Conservation (phyloP, 2,113 vertebrate genomes). For the Tragelaphus strepsiceros region DNA sequence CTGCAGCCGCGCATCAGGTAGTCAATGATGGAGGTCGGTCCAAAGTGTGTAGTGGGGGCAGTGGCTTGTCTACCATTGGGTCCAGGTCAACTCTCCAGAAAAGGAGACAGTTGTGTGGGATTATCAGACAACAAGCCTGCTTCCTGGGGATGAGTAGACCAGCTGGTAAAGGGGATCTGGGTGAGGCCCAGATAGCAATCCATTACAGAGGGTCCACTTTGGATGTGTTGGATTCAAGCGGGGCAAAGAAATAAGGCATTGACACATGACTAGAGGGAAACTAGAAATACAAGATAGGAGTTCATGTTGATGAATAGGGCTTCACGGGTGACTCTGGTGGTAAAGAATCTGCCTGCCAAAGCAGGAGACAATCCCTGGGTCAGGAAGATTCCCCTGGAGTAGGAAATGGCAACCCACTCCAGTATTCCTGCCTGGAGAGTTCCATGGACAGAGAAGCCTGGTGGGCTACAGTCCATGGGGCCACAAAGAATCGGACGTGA, state of each 20-base stretch:
- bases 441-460: background rate
- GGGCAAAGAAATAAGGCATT: background rate
- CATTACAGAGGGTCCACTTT: background rate
- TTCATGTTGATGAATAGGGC: background rate
- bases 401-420: background rate
- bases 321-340: background rate
- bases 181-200: background rate
- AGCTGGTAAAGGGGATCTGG: background rate
- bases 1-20: background rate
- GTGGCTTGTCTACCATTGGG: background rate
- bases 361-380: background rate
- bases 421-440: background rate
- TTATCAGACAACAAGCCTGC: background rate
- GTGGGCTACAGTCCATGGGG: background rate
- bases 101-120: background rate
- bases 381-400: background rate
- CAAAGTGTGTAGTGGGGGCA: background rate
- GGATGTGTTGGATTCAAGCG: background rate
- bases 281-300: background rate
- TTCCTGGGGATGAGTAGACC: background rate
- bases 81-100: background rate
- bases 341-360: background rate
- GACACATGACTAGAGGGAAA: background rate
- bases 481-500: background rate
- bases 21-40: background rate